Evolutionary conservation across 2,797 vertebrate genomes (phyloP), one percentile per base, ranked within the genome.

Genomic region (Lycodopsis pacificus): DNA sequence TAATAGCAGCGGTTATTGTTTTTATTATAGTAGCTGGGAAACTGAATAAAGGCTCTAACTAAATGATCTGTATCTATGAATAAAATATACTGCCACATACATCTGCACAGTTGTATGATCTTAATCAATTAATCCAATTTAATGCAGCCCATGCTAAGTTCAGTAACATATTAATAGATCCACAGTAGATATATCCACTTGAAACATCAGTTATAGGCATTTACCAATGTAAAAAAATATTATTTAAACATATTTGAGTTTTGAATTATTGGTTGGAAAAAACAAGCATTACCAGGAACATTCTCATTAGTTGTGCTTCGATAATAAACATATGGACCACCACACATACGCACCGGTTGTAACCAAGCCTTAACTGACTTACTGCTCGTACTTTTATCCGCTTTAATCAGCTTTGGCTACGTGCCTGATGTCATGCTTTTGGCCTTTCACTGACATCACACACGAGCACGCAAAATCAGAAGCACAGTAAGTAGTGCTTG

Each of bases 341-440:
- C 7, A 22, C 22, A 6, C 51, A 53, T 22, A 51, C 12, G 51
- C 32, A 30, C 44, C 57, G 71, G 79, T 64, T 74, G 68, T 58
- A 17, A 57, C 54, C 36, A 10, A 74, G 56, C 68, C 64, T 82
- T 76, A 84, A 74, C 44, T 58, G 83, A 68, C 79, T 85, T 82
- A 72, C 12, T 57, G 77, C 65, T 22, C 1, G 69, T 11, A n/a
- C 57, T 70, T 73, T 83, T 71, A 85, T 80, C 81, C 76, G 68
- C 76, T 84, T 72, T 86, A 76, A 91, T 89, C 78, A 85, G 87
- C 69, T 71, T 14, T 80, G 86, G 87, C 79, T 46, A 14, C 49
- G 66, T 76, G 84, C 80, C 88, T 77, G 82, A 87, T 61, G 63
- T 83, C 76, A 81, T 72, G 76, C 78, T 86, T 84, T 89, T 72